Percentiles rank a stretch among this genome's conserved stretches.
Conservation (phyloP, 2,888 invertebrate genomes). For the Tinea pellionella region DNA sequence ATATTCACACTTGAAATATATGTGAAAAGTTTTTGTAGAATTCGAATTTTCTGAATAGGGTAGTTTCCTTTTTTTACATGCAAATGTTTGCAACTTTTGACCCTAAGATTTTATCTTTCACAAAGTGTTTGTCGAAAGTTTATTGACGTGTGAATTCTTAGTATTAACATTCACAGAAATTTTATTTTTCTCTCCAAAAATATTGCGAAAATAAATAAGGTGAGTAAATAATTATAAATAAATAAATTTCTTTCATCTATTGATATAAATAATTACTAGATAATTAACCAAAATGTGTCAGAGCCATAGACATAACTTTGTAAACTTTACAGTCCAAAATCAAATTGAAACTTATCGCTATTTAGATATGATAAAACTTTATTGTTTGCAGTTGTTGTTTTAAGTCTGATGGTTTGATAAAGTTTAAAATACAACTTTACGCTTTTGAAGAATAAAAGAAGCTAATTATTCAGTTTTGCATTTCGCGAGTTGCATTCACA, state of each 20-base stretch:
- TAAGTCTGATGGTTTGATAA: not conserved
- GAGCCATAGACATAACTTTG: not conserved
- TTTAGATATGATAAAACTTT: not conserved
- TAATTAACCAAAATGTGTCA: not conserved
- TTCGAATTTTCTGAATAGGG: not conserved
- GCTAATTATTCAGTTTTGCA: conserved; percentile 3
- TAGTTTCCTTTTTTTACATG: not conserved
- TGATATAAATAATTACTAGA: no score
- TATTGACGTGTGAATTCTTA: not conserved
- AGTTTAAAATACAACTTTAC: not conserved
- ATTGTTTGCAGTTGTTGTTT: not conserved
- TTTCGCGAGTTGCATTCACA: not conserved
- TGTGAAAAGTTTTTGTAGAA: not conserved
- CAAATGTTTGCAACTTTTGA: not conserved
- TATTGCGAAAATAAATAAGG: no score
- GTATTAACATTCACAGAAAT: no score
- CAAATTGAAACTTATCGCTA: not conserved
- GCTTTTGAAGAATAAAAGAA: not conserved
- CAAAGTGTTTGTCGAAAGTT: not conserved
- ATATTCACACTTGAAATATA: not conserved
- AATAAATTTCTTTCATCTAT: no score
- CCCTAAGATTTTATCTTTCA: not conserved
- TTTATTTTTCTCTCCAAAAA: no score
- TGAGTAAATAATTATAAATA: no score
- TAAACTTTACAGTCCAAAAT: not conserved